Base-by-base conservation (phyloP, 1,140 invertebrate genomes). In the Cephus cinctus region DNA sequence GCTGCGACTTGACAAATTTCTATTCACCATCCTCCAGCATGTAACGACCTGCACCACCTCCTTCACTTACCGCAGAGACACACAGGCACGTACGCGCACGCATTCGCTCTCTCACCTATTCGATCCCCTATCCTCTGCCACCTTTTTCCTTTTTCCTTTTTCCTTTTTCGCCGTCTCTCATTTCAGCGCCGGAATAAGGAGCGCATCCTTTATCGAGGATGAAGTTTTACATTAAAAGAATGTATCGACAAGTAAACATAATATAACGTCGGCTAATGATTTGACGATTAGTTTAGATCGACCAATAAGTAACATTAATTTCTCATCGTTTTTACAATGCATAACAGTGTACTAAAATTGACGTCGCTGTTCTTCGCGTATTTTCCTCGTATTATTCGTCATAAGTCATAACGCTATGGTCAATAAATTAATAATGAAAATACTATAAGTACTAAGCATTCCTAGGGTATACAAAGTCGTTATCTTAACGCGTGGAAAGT, bases 341-440 rank as follows among this genome's bases (percentile, higher is more conserved):
- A 27, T 27, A 48, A 50, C 47, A 48, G 19, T 35, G n/a, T 12
- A 5, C 36, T 23, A 43, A 57, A 43, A 47, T 42, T 50, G 25
- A 34, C 48, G 41, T 45, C 16, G 16, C 20, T 43, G 16, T 56
- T 31, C 34, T 18, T 34, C 23, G 25, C 25, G 25, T 27, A 8
- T n/a, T n/a, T 27, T 27, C n/a, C n/a, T 27, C n/a, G n/a, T n/a
- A 27, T n/a, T 27, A 8, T 27, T 27, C 25, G 6, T n/a, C 25
- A 6, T 27, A 8, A 8, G 6, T n/a, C 25, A 27, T 27, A 27
- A 27, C n/a, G 25, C 58, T 55, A 63, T 21, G 50, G 49, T 63
- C 57, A 64, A 69, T 67, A 69, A 69, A 69, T 69, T 59, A 67
- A 69, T 52, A 47, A 56, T 65, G 62, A 61, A 66, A 67, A 69